Evolutionary conservation across 2,113 vertebrate species (phyloP), one percentile per base, ranked within the genome.

Genomic region (Arvicanthis niloticus): DNA sequence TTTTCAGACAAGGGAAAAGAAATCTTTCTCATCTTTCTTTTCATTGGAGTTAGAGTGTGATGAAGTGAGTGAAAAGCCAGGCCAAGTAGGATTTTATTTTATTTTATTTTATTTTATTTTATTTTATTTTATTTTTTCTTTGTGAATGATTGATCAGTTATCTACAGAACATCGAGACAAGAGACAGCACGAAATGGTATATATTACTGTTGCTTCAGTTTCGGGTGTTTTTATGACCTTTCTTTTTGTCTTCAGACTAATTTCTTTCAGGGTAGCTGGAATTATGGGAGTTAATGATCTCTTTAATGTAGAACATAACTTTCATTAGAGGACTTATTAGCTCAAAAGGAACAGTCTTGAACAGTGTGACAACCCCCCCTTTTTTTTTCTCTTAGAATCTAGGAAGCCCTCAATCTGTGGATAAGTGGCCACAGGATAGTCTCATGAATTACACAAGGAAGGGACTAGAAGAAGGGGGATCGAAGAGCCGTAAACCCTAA

Each of bases 381-480:
- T 93, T 96, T 92, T 86, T 90, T 95, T 97, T 81, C 95, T 94
- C 90, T 96, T 96, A 40, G 95, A 92, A 94, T 70, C 95, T 96
- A 95, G 87, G 91, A 96, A 90, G 87, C 94, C 42, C 88, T 96
- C 78, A 94, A 1, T 94, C 56, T 96, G 62, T 70, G 91, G 34
- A 75, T 95, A 77, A 75, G 60, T 76, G 80, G 91, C 93, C 96
- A 95, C n/a, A 92, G 85, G 31, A 70, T 48, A 42, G 68, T 78
- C 75, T 94, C 93, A 94, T 98, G 92, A 95, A 97, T 97, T 97
- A 97, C 76, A 91, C 85, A 58, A 68, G 81, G 75, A 89, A 94
- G 86, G 42, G 91, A 91, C 76, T 68, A 68, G 40, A 70, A 67
- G 80, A 68, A 62, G 16, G 22, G 65, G 65, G 65, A 12, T 13